Evolutionary conservation across 2,888 invertebrate genomes (phyloP).

Genomic region (Tipula helvola): DNA sequence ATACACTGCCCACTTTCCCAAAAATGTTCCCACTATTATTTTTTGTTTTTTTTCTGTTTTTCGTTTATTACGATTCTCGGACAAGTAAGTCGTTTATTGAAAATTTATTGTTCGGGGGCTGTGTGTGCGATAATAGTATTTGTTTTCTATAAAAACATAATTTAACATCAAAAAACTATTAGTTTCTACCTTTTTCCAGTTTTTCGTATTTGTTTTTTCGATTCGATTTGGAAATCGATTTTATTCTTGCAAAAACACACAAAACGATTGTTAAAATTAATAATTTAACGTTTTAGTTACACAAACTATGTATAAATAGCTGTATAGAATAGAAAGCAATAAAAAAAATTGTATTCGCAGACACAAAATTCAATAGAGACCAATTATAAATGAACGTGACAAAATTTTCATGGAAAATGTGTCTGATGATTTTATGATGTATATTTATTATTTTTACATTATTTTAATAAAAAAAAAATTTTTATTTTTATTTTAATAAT

Average conservation of each 20-base stretch:
- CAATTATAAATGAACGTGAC: not conserved
- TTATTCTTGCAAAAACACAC: not conserved
- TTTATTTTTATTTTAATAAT: not conserved
- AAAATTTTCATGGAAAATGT: not conserved
- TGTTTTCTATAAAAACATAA: not conserved
- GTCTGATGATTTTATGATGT: not conserved
- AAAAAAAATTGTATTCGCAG: not conserved
- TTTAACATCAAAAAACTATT: not conserved
- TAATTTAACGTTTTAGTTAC: not conserved
- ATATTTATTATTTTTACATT: not conserved
- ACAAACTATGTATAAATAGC: not conserved
- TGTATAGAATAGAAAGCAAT: not conserved
- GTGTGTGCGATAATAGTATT: not conserved
- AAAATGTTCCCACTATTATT: not conserved
- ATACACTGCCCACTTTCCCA: not conserved
- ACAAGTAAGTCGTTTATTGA: not conserved
- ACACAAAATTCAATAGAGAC: slow-evolving; percentile 4
- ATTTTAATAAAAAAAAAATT: not conserved
- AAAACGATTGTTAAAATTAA: not conserved
- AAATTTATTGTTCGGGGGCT: slow-evolving; percentile 6
- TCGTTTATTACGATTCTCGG: not conserved
- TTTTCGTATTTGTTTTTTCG: not conserved
- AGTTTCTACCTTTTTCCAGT: not conserved
- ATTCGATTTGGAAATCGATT: not conserved
- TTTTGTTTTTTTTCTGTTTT: not conserved